Base-by-base conservation (phyloP, 2,113 vertebrate genomes). In the Cathartes aura region DNA sequence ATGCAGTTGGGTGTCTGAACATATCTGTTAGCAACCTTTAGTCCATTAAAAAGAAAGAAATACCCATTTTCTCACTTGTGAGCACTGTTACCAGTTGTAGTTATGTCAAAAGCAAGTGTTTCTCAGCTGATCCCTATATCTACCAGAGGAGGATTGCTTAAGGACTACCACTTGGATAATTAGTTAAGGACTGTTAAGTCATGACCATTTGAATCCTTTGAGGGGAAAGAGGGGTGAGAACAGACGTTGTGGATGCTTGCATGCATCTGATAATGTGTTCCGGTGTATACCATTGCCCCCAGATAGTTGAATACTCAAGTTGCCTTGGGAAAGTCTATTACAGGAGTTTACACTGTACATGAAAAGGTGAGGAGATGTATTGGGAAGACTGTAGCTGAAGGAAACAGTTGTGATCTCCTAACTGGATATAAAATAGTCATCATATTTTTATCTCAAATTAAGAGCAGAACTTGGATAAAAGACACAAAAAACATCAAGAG, bases 281-380 rank as follows among this genome's bases (percentile, higher is more conserved):
- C 47, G 3, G 1, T 64, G 14, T 27, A 11, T 47, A 5, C 13
- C 2, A 2, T 36, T 74, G 18, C 17, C 4, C 21, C 6, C 6
- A 34, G 38, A 6, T 10, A 73, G 45, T 1, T 81, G 29, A 53
- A 50, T 40, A 36, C 16, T 67, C 20, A 56, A 40, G 45, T 53
- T 89, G 36, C 58, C 45, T 83, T 62, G 18, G 45, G 32, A 50
- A 56, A 22, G 8, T 38, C 4, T 59, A 4, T 58, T 73, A 6
- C 2, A 15, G 52, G 24, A 72, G 24, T 52, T 86, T 29, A 9
- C 27, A 8, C 47, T 59, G 29, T 50, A 34, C n/a, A 1, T 29
- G 43, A 24, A 34, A 63, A 88, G 47, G 16, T 76, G 26, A 55
- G 81, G 62, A 76, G 29, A 14, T 8, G 2, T 34, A 11, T 36